These are phyloP conservation scores for Alitta virens DNA, from an alignment of 2,888 invertebrate species.

Conservation along the genomic window DNA sequence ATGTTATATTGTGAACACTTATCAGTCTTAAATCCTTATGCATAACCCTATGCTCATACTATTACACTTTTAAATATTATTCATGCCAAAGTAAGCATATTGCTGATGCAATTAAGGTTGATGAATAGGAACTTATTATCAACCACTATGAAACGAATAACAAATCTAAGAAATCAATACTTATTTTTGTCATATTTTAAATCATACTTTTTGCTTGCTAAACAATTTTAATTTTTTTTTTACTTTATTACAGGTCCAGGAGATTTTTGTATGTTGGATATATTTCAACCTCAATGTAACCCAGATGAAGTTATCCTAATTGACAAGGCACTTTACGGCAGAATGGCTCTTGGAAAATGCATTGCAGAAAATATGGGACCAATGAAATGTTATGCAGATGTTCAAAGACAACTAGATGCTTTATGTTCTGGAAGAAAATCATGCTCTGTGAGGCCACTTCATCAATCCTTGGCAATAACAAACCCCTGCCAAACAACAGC, in stretches of 20 bases:
- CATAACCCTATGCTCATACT: too few relatives aligned
- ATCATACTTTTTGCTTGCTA: too few relatives aligned
- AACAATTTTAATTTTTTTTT: neutral
- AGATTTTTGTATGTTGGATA: conserved; percentile 1
- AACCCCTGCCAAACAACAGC: conserved; percentile 2
- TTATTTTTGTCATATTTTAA: too few relatives aligned
- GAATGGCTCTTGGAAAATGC: conserved; percentile 3
- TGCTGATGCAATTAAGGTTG: too few relatives aligned
- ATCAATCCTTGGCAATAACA: neutral
- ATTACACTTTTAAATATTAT: too few relatives aligned
- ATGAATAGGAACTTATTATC: too few relatives aligned
- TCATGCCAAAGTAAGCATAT: too few relatives aligned
- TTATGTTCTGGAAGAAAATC: conserved; percentile 5
- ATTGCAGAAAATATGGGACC: conserved; percentile 3
- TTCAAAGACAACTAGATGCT: conserved; percentile 1
- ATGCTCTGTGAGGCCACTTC: neutral
- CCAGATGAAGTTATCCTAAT: conserved; percentile 10
- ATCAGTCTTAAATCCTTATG: too few relatives aligned
- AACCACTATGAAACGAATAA: too few relatives aligned
- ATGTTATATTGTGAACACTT: too few relatives aligned
- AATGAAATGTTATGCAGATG: conserved; percentile 6
- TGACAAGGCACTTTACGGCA: neutral
- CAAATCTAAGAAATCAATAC: too few relatives aligned
- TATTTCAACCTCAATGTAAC: neutral
- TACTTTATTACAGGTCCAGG: too few relatives aligned